Evolutionary conservation across 1,140 invertebrate genomes (phyloP).

Genomic region (Neoseiulus cucumeris): DNA sequence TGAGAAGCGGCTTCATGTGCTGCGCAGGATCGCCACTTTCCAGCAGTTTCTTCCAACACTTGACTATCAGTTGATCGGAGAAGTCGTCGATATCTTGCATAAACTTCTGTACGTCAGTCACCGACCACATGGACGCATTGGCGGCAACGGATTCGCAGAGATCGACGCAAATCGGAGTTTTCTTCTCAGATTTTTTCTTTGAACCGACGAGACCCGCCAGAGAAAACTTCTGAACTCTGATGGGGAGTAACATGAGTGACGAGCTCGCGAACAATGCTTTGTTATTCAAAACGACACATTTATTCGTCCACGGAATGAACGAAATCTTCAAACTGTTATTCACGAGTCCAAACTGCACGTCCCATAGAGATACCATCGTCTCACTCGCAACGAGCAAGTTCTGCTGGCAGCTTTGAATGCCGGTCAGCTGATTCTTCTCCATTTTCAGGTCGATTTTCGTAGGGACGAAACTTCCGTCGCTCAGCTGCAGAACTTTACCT

Average conservation of each 20-base stretch:
- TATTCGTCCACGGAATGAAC: neutral
- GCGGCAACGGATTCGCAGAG: neutral
- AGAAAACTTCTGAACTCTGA: neutral
- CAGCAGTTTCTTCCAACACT: neutral
- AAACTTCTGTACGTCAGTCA: neutral
- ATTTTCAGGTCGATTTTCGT: slow-evolving; percentile 4
- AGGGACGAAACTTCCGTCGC: neutral
- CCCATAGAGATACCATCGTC: neutral
- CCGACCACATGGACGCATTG: neutral
- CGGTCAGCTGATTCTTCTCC: neutral
- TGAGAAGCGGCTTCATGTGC: neutral
- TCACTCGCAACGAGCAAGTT: neutral
- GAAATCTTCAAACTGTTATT: neutral
- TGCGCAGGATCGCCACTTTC: neutral
- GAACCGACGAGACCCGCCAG: neutral
- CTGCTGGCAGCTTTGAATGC: neutral
- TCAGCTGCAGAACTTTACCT: neutral
- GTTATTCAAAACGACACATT: neutral
- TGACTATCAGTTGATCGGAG: neutral
- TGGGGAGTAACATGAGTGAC: neutral
- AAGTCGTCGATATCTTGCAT: neutral
- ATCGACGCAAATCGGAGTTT: neutral
- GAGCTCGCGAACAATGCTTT: neutral
- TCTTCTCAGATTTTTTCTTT: slow-evolving; percentile 4
- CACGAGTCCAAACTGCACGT: neutral